Conservation (phyloP, 1,140 invertebrate genomes). For the Theocolax elegans region DNA sequence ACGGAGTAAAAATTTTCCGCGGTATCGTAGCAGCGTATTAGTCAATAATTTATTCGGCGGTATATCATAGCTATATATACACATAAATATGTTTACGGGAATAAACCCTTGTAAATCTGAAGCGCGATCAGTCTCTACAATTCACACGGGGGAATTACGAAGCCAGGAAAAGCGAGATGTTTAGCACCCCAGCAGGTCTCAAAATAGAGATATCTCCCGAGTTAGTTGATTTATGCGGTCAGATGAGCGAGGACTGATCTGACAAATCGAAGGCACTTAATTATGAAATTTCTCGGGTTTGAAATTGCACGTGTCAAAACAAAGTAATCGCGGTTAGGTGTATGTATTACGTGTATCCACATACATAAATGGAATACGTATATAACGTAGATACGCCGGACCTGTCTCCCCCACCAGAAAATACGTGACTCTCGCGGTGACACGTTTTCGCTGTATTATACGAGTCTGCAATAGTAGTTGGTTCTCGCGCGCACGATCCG, state of each 20-base stretch:
- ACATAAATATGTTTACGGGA: too few relatives aligned
- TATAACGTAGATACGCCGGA: too few relatives aligned
- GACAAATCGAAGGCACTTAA: conserved; percentile 43
- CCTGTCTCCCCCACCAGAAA: neutral
- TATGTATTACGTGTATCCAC: too few relatives aligned
- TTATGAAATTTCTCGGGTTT: conserved; percentile 34
- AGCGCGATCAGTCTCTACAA: conserved; percentile 36
- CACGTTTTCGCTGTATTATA: conserved; percentile 27
- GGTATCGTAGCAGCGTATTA: too few relatives aligned
- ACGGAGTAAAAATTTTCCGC: too few relatives aligned
- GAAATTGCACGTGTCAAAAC: conserved; percentile 34
- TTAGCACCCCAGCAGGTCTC: conserved; percentile 8
- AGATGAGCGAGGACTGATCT: conserved; percentile 38
- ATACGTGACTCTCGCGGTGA: conserved; percentile 29
- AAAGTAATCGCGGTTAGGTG: conserved; percentile 18
- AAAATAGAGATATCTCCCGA: conserved; percentile 53
- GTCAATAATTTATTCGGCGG: too few relatives aligned
- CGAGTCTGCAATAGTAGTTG: conserved; percentile 7
- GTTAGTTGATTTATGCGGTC: conserved; percentile 31
- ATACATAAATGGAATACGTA: too few relatives aligned
- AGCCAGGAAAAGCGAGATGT: neutral
- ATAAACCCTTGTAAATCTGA: too few relatives aligned
- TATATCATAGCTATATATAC: too few relatives aligned
- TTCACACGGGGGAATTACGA: conserved; percentile 32
- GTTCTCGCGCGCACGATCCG: neutral